A percentile compares a stretch with the other conserved stretches of the same genome.
These are phyloP conservation scores for Drosophila limbata DNA, from an alignment of 2,888 invertebrate genomes.

Conservation along the genomic window DNA sequence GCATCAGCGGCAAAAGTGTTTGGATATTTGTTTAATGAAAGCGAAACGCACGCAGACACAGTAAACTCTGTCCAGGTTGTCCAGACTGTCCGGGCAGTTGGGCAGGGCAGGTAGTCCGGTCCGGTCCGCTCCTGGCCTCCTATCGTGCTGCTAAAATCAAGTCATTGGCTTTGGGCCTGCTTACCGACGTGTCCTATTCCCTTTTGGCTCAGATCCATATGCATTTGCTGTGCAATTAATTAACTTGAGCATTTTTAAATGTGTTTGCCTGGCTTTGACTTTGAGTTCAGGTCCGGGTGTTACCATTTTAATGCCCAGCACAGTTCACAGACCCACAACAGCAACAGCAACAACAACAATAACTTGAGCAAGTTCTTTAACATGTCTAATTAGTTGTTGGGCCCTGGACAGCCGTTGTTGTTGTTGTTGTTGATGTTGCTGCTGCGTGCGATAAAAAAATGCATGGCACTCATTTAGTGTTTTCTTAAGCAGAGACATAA, in stretches of 20 bases:
- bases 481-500: constrained; percentile 78
- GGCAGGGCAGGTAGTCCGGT: constrained; percentile 2
- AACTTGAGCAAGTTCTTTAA: constrained; percentile 79
- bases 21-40: constrained; percentile 81
- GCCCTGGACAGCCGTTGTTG: constrained; percentile 39
- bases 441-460: constrained; percentile 74
- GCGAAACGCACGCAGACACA: constrained; percentile 67
- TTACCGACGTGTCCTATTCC: constrained; percentile 46
- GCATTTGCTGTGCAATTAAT: constrained; percentile 77
- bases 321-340: constrained; percentile 33
- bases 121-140: constrained; percentile 27
- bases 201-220: constrained; percentile 27
- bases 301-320: constrained; percentile 71
- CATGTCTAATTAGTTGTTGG: constrained; percentile 84
- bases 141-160: constrained; percentile 71
- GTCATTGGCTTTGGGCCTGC: constrained; percentile 68
- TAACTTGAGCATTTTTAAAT: constrained; percentile 79
- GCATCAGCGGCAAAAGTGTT: constrained; percentile 79
- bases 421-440: constrained; percentile 26
- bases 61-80: background rate
- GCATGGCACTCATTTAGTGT: constrained; percentile 81
- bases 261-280: constrained; percentile 62
- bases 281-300: constrained; percentile 60
- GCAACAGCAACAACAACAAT: constrained; percentile 46
- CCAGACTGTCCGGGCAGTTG: background rate